phyloP scores from a whole-genome alignment of 2,113 vertebrate species.

The Catharus minimus region DNA sequence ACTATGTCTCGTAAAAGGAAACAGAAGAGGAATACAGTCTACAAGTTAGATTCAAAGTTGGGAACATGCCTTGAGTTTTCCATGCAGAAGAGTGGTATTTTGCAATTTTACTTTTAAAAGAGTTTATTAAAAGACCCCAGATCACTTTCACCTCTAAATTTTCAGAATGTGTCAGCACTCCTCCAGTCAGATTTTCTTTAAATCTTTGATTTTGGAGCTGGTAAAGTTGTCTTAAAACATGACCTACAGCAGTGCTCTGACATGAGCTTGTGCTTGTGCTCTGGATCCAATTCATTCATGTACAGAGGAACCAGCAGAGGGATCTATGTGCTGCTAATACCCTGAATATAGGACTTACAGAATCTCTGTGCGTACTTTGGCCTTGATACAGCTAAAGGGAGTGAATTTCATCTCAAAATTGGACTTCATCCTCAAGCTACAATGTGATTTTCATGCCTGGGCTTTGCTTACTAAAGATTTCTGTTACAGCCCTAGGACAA shows the following conservation, averaged over 20 bases:
- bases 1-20: neutral
- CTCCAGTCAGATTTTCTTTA: neutral
- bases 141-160: neutral
- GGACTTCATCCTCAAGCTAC: neutral
- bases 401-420: neutral
- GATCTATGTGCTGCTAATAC: neutral
- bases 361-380: neutral
- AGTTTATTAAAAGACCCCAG: neutral
- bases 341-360: neutral
- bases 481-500: neutral
- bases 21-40: neutral
- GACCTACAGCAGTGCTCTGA: neutral
- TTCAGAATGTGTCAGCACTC: neutral
- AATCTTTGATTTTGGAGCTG: neutral
- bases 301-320: neutral
- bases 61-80: neutral
- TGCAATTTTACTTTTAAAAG: neutral
- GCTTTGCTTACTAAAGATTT: conserved; percentile 10
- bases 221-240: neutral
- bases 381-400: neutral
- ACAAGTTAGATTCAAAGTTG: neutral
- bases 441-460: neutral
- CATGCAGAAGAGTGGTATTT: fast-evolving
- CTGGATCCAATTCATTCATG: neutral
- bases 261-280: neutral